Conservation (phyloP, 1,140 invertebrate species). For the Antheraea pernyi region DNA sequence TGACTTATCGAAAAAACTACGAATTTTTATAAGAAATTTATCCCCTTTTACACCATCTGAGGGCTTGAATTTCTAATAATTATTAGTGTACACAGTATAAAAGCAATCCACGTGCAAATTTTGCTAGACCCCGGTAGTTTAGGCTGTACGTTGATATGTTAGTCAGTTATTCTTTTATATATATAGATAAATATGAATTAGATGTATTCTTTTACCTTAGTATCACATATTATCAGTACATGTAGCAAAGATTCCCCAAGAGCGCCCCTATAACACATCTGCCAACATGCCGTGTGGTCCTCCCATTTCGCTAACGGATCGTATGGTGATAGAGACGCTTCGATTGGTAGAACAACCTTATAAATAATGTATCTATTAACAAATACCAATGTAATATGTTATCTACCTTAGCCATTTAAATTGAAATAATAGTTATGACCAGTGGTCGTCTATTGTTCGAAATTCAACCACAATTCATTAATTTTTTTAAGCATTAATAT, state of each 20-base stretch:
- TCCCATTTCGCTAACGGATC: conserved; percentile 92
- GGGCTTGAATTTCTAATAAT: too few relatives aligned
- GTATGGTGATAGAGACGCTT: conserved; percentile 87
- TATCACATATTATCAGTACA: conserved; percentile 96
- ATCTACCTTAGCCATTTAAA: too few relatives aligned
- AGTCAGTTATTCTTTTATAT: not conserved
- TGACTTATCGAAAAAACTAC: too few relatives aligned
- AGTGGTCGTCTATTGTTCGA: too few relatives aligned
- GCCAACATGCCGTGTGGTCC: conserved; percentile 97
- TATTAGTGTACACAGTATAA: too few relatives aligned
- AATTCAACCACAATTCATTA: too few relatives aligned
- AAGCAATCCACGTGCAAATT: too few relatives aligned
- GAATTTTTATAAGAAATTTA: too few relatives aligned
- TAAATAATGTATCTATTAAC: not conserved
- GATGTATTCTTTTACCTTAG: conserved; percentile 78
- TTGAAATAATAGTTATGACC: too few relatives aligned
- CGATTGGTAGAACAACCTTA: conserved; percentile 89
- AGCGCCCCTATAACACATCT: conserved; percentile 96
- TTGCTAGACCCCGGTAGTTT: not conserved
- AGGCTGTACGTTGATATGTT: not conserved
- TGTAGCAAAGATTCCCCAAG: conserved; percentile 97
- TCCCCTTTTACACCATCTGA: too few relatives aligned
- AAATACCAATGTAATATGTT: not conserved
- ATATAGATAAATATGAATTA: not conserved
- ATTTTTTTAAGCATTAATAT: too few relatives aligned